phyloP scores from a whole-genome alignment of 2,888 invertebrate species.

The Caenorhabditis zanzibari region DNA sequence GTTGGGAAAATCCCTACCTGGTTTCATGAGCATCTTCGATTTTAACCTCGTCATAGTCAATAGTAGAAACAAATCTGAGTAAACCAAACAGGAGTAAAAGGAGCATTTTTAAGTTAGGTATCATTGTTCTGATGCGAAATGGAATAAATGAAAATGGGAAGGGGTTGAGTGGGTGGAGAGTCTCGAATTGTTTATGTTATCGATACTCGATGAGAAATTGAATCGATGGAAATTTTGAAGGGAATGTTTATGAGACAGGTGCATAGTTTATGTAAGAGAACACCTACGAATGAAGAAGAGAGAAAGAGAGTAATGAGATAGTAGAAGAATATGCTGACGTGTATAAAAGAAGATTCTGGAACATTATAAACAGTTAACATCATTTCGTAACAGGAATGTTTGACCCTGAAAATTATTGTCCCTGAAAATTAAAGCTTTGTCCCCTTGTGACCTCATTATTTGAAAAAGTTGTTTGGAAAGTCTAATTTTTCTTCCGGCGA shows the following conservation, averaged over 20 bases:
- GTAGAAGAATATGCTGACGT: background rate
- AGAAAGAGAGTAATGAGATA: background rate
- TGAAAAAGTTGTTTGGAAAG: too few relatives aligned
- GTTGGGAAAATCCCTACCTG: slow-evolving; percentile 63
- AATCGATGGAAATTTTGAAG: background rate
- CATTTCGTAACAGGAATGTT: too few relatives aligned
- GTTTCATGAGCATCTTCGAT: slow-evolving; percentile 67
- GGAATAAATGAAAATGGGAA: background rate
- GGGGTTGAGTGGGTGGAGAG: background rate
- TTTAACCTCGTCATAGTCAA: slow-evolving; percentile 60
- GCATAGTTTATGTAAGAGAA: slow-evolving; percentile 58
- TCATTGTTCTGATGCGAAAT: slow-evolving; percentile 23
- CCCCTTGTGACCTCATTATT: too few relatives aligned
- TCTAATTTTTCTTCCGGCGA: too few relatives aligned
- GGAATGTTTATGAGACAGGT: slow-evolving; percentile 49
- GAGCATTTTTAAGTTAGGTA: slow-evolving; percentile 41
- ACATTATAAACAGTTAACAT: too few relatives aligned
- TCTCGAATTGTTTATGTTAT: slow-evolving; percentile 43
- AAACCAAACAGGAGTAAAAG: slow-evolving; percentile 38
- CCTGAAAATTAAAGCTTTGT: too few relatives aligned
- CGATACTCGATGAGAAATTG: slow-evolving; percentile 45
- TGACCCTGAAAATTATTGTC: too few relatives aligned
- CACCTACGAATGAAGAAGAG: slow-evolving; percentile 22
- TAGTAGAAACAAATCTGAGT: background rate
- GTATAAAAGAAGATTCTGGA: too few relatives aligned